These are phyloP conservation scores for Dendrocopos noguchii DNA, from an alignment of 2,113 vertebrate genomes.

Conservation along the genomic window DNA sequence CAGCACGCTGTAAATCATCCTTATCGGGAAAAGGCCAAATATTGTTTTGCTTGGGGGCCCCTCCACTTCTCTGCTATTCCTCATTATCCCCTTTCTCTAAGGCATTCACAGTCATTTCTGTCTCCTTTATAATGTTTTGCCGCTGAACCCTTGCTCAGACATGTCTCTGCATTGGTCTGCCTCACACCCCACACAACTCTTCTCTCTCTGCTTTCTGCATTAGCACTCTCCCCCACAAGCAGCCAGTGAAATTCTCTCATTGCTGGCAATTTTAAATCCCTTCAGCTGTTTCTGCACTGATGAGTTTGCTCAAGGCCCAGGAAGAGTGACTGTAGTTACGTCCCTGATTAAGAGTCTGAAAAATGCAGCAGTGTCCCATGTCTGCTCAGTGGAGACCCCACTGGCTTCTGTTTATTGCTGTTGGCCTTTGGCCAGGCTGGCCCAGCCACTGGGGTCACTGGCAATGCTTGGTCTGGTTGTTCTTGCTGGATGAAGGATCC, in stretches of 20 bases:
- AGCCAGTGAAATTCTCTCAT: not conserved
- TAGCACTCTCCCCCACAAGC: not conserved
- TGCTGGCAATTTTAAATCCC: not conserved
- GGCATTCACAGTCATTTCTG: not conserved
- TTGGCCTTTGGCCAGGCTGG: not conserved
- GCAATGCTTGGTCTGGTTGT: not conserved
- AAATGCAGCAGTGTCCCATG: not conserved
- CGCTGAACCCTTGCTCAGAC: not conserved
- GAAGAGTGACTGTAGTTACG: not conserved
- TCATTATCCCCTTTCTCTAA: not conserved
- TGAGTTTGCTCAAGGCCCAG: not conserved
- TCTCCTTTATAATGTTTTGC: not conserved
- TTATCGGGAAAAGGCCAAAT: not conserved
- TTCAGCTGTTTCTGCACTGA: not conserved
- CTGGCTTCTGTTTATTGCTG: not conserved
- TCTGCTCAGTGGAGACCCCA: not conserved
- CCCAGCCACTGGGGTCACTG: not conserved
- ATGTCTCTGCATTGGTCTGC: not conserved
- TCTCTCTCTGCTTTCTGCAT: not conserved
- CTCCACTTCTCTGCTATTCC: not conserved
- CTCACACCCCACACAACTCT: not conserved
- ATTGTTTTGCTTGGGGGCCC: rapidly evolving
- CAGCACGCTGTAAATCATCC: not conserved
- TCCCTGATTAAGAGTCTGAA: not conserved
- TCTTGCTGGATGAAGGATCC: not conserved